Conservation (phyloP, 2,797 vertebrate genomes). For the Meda fulgida region DNA sequence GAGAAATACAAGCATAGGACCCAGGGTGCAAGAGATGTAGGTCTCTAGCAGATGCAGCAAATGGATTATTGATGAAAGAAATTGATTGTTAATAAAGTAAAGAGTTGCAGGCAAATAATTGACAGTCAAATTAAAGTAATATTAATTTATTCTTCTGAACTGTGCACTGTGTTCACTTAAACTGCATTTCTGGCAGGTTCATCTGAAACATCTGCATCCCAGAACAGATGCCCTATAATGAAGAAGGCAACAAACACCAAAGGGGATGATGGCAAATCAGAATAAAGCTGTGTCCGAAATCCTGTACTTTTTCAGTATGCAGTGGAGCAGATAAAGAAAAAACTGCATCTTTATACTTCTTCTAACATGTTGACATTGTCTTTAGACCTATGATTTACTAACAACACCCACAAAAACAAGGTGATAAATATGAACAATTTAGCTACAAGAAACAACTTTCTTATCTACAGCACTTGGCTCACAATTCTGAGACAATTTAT, state of each 20-base stretch:
- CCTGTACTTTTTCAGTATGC: background rate
- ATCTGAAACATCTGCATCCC: background rate
- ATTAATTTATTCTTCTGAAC: slow-evolving; percentile 4
- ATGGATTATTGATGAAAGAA: slow-evolving; percentile 30
- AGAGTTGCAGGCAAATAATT: slow-evolving; percentile 7
- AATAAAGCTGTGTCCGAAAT: background rate
- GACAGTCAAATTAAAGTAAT: slow-evolving; percentile 13
- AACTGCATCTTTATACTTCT: background rate
- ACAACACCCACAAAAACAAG: background rate
- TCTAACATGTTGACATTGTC: background rate
- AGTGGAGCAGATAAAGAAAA: background rate
- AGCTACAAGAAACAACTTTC: background rate
- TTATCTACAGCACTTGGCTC: background rate
- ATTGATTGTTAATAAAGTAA: slow-evolving; percentile 33
- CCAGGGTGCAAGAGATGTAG: background rate
- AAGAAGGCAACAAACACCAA: slow-evolving; percentile 3
- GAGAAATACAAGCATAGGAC: slow-evolving; percentile 27
- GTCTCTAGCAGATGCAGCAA: slow-evolving; percentile 5
- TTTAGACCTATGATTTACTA: background rate
- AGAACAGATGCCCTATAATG: background rate
- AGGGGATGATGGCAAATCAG: background rate
- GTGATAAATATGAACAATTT: background rate
- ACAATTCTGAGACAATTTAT: background rate
- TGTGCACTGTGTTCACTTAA: background rate
- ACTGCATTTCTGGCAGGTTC: slow-evolving; percentile 8